Base-by-base conservation (phyloP, 2,797 vertebrate genomes). In the Austrolebias charrua region DNA sequence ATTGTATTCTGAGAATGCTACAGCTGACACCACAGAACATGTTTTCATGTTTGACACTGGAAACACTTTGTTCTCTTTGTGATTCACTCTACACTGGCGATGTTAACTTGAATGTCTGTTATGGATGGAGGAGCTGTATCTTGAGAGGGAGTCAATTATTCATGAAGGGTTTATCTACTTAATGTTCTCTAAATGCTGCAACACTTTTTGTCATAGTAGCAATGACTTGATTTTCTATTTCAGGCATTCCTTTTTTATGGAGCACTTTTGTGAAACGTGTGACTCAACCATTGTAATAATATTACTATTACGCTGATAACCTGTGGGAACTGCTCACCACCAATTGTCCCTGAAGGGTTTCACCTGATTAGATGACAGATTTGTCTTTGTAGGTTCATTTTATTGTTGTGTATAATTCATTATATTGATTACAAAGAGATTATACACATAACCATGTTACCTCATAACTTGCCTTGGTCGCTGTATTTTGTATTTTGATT, bases 91-190 rank as follows among this genome's bases (percentile, higher is more conserved):
- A 59, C 47, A 9, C 40, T 15, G 28, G n/a, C 54, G 43, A 78
- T 73, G 75, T 66, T 75, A 61, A 63, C 40, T 46, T 64, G 29
- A 54, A 48, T 65, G 65, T 71, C 45, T 70, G 75, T 78, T 71
- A 68, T 44, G 50, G 63, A 55, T 4, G 44, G 42, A 61, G 56
- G 46, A 50, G n/a, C 66, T 74, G 62, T 76, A 55, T 71, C 57
- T 61, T 53, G 51, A 80, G 69, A 71, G 54, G 49, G 15, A 53
- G 63, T 81, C 46, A 75, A 43, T 80, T 75, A 78, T 79, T 83
- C 74, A 82, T 65, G 46, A 60, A 52, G 40, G 60, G 71, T 81
- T 77, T 40, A 72, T 50, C 61, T 46, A 8, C 35, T 67, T 67
- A 72, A 56, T 31, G 55, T 55, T 63, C 35, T 62, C 43, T 56